Conservation (phyloP, 1,140 invertebrate genomes). For the Reticulitermes speratus region DNA sequence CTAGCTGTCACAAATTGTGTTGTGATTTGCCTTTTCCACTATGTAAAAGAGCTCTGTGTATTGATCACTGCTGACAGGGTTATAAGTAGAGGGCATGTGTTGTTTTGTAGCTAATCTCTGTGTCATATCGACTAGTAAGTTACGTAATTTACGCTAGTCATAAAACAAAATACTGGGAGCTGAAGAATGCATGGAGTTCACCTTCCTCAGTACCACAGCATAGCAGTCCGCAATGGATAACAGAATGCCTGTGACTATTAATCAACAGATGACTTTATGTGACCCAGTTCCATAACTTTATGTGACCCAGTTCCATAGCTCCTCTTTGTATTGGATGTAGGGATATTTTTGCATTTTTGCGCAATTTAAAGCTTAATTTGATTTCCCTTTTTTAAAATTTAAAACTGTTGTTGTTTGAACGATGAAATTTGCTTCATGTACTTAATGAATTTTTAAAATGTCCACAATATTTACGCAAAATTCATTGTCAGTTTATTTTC, state of each 20-base stretch:
- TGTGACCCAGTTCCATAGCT: not conserved
- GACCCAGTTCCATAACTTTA: not conserved
- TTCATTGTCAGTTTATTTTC: too few species aligned
- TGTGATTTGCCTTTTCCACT: not conserved
- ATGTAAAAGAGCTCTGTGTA: not conserved
- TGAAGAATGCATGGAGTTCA: not conserved
- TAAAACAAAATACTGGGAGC: not conserved
- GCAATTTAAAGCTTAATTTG: not conserved
- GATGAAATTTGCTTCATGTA: too few species aligned
- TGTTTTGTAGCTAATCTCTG: not conserved
- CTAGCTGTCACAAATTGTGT: not conserved
- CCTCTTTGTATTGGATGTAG: not conserved
- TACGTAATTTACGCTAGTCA: not conserved
- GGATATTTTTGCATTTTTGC: not conserved
- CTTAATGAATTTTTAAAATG: too few species aligned
- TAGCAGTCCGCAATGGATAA: not conserved
- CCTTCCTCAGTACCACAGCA: not conserved
- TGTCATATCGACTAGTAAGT: not conserved
- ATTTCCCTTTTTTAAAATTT: too few species aligned
- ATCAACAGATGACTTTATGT: not conserved
- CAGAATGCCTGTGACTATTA: not conserved
- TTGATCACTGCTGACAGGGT: not conserved
- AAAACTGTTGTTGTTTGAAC: too few species aligned
- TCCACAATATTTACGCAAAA: too few species aligned
- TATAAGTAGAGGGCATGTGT: not conserved